Base-by-base conservation (phyloP, 2,113 vertebrate genomes). In the Spea multiplicata region DNA sequence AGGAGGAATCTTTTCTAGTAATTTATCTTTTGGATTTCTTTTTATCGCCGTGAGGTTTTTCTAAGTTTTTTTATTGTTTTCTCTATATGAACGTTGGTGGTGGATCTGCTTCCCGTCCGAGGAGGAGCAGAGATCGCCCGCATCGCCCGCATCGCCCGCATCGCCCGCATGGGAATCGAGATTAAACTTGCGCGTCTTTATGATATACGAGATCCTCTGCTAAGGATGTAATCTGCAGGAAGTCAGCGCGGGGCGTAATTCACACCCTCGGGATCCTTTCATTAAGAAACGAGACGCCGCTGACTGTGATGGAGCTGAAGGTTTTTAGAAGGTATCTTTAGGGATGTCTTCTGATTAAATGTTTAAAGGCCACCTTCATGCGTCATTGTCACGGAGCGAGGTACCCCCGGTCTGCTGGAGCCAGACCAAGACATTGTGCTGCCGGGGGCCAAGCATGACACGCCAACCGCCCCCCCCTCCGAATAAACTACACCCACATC, bases 161-260 rank as follows among this genome's bases (percentile, higher is more conserved):
- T n/a, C n/a, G n/a, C n/a, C n/a, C n/a, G n/a, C n/a, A n/a, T n/a
- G n/a, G n/a, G n/a, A n/a, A n/a, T n/a, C n/a, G 52, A 61, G 66
- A 70, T 69, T 76, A 76, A 47, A 76, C 44, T 57, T 30, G 68
- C 66, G 44, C 6, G 66, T 70, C 75, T 52, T 44, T n/a, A 45
- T 77, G 75, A 77, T 70, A 62, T 77, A 77, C 47, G 66, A 77
- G 69, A 53, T 53, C 44, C 48, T 77, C 70, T 77, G 61, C 66
- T 44, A 70, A 77, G 47, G 47, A 77, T 44, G 46, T 71, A 70
- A 70, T 77, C 66, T 77, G 61, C 57, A 70, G 75, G 70, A 77
- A 77, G 61, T 70, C 75, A 70, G 66, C 53, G 48, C 75, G 45
- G 52, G 14, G 16, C 47, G 53, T 76, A 69, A 68, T 76, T 76